Evolutionary conservation across 1,140 invertebrate genomes (phyloP), one percentile per base, ranked within the genome.

Genomic region (Lepidurus apus): DNA sequence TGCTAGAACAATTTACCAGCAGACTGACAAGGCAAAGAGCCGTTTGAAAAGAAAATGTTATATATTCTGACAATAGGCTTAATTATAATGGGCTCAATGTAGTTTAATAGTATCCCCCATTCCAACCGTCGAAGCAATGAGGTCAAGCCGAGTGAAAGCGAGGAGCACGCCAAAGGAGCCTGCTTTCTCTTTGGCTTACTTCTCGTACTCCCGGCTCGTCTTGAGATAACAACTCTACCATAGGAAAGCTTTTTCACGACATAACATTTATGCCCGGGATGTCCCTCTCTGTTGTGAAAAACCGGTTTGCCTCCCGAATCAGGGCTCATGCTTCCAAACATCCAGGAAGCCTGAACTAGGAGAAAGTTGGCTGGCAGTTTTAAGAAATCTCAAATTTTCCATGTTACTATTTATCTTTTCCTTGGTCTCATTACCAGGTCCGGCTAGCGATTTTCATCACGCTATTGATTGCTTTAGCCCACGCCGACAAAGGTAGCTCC

Each of bases 121-220:
- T 65, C 13, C 7, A 65, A 65, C 53, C 34, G 21, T 65, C 53
- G 53, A 5, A 21, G 53, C 53, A 65, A 65, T 65, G 53, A 21
- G 53, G 53, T 65, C 53, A 65, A 65, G 53, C 21, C 53, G 21
- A 65, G 53, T 65, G 53, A 65, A 65, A 65, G 53, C 53, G 21
- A 65, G 53, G 21, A 65, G 53, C 53, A 65, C 53, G 53, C 17
- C 53, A 65, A 65, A 21, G 21, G 21, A n/a, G 53, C 53, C 21
- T 65, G 53, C 53, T 65, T 65, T 65, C 53, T 65, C 53, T 21
- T 17, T 7, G 17, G 53, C 21, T 13, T 21, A n/a, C 17, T 21
- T 65, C 53, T 21, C 21, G 7, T 13, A 21, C 7, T 7, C 53
- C 53, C 21, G 17, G 4, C 21, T 17, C 1, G 8, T 65, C 21